A percentile compares a stretch with the other conserved stretches of the same genome.
These are phyloP conservation scores for Parapsyche elsis DNA, from an alignment of 1,140 invertebrate species.

Conservation along the genomic window DNA sequence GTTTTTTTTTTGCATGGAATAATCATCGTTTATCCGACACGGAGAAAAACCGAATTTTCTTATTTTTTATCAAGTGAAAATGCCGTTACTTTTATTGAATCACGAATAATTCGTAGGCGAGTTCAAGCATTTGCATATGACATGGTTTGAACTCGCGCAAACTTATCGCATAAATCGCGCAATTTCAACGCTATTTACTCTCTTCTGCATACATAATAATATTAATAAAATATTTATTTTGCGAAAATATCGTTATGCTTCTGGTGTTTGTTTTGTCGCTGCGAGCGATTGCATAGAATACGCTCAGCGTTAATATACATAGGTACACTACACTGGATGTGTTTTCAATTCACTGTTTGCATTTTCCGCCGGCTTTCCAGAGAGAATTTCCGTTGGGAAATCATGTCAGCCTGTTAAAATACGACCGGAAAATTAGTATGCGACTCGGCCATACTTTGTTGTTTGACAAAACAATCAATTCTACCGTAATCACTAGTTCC, in stretches of 20 bases:
- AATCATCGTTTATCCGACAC: background rate
- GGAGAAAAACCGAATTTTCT: background rate
- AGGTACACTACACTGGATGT: background rate
- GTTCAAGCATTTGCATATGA: background rate
- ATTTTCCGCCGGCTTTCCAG: background rate
- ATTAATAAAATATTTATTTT: too few relatives aligned
- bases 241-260: too few relatives aligned
- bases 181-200: too few relatives aligned
- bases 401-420: constrained; percentile 6
- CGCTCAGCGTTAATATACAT: too few relatives aligned
- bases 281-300: too few relatives aligned
- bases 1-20: background rate
- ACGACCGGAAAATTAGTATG: constrained; percentile 22
- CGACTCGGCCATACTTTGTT: background rate
- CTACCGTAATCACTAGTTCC: background rate
- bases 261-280: too few relatives aligned
- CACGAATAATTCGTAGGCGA: background rate
- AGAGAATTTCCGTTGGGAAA: constrained; percentile 8
- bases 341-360: constrained; percentile 6
- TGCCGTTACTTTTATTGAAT: background rate
- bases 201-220: too few relatives aligned
- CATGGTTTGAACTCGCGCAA: background rate
- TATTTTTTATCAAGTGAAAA: background rate
- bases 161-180: too few relatives aligned
- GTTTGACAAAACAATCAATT: background rate